These are phyloP conservation scores for Dasypus novemcinctus DNA, from an alignment of 2,113 vertebrate species.

Conservation along the genomic window DNA sequence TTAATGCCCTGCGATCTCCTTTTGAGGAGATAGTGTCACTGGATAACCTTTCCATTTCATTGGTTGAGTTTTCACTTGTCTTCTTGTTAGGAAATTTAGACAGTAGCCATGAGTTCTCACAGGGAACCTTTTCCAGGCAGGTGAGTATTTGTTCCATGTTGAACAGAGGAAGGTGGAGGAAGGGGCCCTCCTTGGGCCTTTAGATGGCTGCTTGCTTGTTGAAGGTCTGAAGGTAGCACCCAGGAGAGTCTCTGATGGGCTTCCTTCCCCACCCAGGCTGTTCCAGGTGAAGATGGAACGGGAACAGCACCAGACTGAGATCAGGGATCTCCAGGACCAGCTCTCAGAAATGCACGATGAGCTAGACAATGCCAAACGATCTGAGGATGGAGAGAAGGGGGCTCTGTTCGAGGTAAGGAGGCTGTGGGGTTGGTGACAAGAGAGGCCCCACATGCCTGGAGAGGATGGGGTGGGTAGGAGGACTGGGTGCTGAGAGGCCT, in stretches of 20 bases:
- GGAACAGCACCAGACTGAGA: conserved; percentile 95
- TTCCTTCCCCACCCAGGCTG: conserved; percentile 82
- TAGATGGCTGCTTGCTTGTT: not conserved
- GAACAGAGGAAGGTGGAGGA: not conserved
- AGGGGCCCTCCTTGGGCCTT: not conserved
- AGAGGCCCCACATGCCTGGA: not conserved
- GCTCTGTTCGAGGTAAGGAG: conserved; percentile 88
- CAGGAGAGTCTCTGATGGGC: not conserved
- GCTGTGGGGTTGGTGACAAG: not conserved
- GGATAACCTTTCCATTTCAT: not conserved
- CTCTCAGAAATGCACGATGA: conserved; percentile 99
- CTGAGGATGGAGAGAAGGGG: conserved; percentile 88
- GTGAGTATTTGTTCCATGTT: not conserved
- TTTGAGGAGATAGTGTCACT: not conserved
- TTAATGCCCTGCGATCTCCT: not conserved
- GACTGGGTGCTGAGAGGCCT: accelerated
- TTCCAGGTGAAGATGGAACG: conserved; percentile 98
- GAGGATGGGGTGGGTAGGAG: too few species aligned
- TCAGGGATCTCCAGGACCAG: conserved; percentile 97
- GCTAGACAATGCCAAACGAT: conserved; percentile 90
- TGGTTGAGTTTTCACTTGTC: not conserved
- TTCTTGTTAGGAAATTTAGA: not conserved
- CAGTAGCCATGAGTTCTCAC: not conserved
- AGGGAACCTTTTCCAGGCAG: not conserved
- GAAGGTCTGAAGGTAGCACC: not conserved